These are phyloP conservation scores for Musca domestica DNA, from an alignment of 1,140 invertebrate genomes.

Conservation along the genomic window DNA sequence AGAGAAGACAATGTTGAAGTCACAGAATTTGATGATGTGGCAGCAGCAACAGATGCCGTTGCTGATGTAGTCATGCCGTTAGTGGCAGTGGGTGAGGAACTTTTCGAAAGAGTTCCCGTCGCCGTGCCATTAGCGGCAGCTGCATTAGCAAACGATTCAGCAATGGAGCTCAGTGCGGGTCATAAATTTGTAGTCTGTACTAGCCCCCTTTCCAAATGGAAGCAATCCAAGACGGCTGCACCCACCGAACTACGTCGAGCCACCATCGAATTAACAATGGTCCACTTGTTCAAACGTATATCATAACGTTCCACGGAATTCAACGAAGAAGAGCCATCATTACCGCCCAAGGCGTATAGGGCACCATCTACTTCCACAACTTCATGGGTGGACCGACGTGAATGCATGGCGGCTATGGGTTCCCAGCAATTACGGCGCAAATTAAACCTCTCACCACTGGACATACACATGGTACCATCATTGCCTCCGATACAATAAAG, in stretches of 20 bases:
- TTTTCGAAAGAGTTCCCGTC: background rate
- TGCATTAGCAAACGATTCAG: conserved; percentile 49
- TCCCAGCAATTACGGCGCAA: conserved; percentile 65
- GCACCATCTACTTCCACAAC: conserved; percentile 63
- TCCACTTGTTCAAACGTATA: conserved; percentile 65
- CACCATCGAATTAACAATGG: conserved; percentile 64
- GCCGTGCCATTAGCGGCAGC: conserved; percentile 30
- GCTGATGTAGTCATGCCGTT: background rate
- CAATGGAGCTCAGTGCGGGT: conserved; percentile 50
- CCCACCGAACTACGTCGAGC: conserved; percentile 65
- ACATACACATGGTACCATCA: conserved; percentile 69
- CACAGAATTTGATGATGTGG: background rate
- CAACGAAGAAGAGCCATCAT: conserved; percentile 68
- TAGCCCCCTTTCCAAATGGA: conserved; percentile 57
- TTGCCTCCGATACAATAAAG: conserved; percentile 70
- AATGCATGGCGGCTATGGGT: conserved; percentile 66
- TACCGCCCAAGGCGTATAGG: conserved; percentile 63
- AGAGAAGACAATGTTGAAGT: background rate
- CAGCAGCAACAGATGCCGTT: background rate
- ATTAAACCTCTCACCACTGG: conserved; percentile 66
- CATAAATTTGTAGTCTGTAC: conserved; percentile 57
- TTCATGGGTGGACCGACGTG: conserved; percentile 68
- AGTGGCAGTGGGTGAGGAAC: conserved; percentile 1
- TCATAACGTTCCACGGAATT: conserved; percentile 71
- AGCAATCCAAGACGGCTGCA: conserved; percentile 63